A percentile compares a stretch with the other conserved stretches of the same genome.
phyloP scores from a whole-genome alignment of 2,888 invertebrate species.

The Sturmia bella region DNA sequence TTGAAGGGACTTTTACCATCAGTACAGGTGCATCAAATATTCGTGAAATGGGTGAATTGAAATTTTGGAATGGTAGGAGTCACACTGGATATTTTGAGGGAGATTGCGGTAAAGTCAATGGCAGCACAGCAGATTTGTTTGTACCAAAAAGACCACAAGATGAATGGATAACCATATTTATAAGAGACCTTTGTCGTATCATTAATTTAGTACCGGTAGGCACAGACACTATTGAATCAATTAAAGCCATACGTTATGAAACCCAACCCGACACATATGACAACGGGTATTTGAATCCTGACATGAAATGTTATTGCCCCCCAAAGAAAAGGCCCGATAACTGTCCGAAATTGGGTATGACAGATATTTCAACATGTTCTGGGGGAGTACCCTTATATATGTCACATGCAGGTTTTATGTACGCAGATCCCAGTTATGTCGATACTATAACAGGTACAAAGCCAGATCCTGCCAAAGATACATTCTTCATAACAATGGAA shows the following conservation, averaged over 20 bases:
- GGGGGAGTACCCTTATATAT: slow-evolving; percentile 90
- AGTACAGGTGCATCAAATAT: slow-evolving; percentile 87
- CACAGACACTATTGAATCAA: slow-evolving; percentile 72
- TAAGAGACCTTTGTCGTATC: slow-evolving; percentile 90
- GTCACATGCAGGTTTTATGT: slow-evolving; percentile 90
- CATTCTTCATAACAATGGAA: slow-evolving; percentile 87
- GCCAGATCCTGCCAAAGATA: slow-evolving; percentile 85
- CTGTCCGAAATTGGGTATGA: slow-evolving; percentile 84
- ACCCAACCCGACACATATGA: slow-evolving; percentile 87
- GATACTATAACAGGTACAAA: slow-evolving; percentile 85
- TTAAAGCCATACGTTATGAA: slow-evolving; percentile 79
- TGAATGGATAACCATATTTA: slow-evolving; percentile 86
- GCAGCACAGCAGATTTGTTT: slow-evolving; percentile 91
- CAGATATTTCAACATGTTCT: slow-evolving; percentile 87
- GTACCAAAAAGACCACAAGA: slow-evolving; percentile 84
- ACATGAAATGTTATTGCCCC: slow-evolving; percentile 88
- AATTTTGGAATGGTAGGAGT: slow-evolving; percentile 87
- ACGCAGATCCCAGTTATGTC: slow-evolving; percentile 87
- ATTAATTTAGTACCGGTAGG: slow-evolving; percentile 80
- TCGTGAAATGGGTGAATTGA: slow-evolving; percentile 85
- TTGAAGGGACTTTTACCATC: slow-evolving; percentile 90
- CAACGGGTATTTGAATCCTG: slow-evolving; percentile 85
- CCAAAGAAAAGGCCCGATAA: slow-evolving; percentile 73
- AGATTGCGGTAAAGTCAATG: slow-evolving; percentile 87
- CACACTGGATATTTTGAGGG: slow-evolving; percentile 84